Evolutionary conservation across 2,797 vertebrate genomes (phyloP).

Genomic region (Sciaenops ocellatus): DNA sequence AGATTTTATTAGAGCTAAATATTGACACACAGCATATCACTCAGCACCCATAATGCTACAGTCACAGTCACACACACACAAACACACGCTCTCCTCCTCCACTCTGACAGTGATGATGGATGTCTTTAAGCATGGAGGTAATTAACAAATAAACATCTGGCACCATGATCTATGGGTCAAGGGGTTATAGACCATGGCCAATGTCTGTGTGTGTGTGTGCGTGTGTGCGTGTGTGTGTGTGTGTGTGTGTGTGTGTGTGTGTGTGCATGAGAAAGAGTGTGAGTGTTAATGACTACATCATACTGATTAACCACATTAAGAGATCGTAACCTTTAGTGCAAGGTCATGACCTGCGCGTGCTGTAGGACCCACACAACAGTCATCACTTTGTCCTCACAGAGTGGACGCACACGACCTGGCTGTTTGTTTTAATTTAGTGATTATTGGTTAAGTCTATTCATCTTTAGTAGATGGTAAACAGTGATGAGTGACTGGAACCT

Average conservation of each 20-base stretch:
- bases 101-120: constrained; percentile 83
- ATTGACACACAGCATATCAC: constrained; percentile 70
- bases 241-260: constrained; percentile 28
- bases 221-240: constrained; percentile 21
- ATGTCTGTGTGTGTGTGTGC: constrained; percentile 25
- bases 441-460: constrained; percentile 37
- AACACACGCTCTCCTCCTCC: constrained; percentile 40
- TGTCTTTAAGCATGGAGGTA: constrained; percentile 70
- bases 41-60: constrained; percentile 47
- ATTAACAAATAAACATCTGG: constrained; percentile 83
- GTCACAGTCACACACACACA: constrained; percentile 25
- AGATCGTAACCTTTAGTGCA: constrained; percentile 31
- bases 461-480: constrained; percentile 19
- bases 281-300: constrained; percentile 59
- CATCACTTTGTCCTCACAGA: constrained; percentile 63
- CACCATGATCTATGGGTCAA: constrained; percentile 67
- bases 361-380: constrained; percentile 60
- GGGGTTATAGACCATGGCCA: constrained; percentile 69
- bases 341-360: constrained; percentile 66
- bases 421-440: constrained; percentile 57
- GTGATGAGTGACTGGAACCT: constrained; percentile 26
- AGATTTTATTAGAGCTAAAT: constrained; percentile 59
- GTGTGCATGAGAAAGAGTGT: background rate
- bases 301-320: constrained; percentile 67
- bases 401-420: constrained; percentile 57